These are phyloP conservation scores for Danionella cerebrum DNA, from an alignment of 2,113 vertebrate species.

Conservation along the genomic window DNA sequence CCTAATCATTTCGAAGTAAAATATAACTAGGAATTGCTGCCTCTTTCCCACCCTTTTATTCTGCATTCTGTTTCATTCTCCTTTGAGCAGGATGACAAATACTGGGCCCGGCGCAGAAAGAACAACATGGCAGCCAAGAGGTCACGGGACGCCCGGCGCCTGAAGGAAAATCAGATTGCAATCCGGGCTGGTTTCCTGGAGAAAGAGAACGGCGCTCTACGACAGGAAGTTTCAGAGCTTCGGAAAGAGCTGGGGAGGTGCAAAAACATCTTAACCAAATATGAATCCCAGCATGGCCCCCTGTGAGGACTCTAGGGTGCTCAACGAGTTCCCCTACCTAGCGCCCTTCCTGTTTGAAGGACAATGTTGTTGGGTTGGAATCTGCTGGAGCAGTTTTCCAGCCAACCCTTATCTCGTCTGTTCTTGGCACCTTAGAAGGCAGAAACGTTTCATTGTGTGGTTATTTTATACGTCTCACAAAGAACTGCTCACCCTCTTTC, in stretches of 20 bases:
- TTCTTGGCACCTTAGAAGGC: slow-evolving; percentile 34
- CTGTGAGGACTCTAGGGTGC: slow-evolving; percentile 55
- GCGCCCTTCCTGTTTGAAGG: slow-evolving; percentile 16
- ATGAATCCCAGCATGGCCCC: slow-evolving; percentile 73
- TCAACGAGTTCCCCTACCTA: neutral
- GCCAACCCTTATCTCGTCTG: slow-evolving; percentile 18
- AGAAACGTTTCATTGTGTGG: slow-evolving; percentile 3
- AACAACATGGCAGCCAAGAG: slow-evolving; percentile 90
- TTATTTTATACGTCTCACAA: neutral
- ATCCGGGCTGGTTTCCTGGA: slow-evolving; percentile 84
- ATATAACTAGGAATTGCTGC: neutral
- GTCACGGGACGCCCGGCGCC: slow-evolving; percentile 78
- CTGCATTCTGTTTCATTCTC: too few relatives aligned
- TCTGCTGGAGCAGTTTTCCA: neutral
- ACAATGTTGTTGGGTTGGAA: slow-evolving; percentile 3
- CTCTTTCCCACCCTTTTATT: neutral
- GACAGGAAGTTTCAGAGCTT: slow-evolving; percentile 80
- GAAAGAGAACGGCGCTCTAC: slow-evolving; percentile 83
- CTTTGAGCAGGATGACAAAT: slow-evolving; percentile 85
- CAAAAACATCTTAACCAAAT: slow-evolving; percentile 81
- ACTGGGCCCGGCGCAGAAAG: slow-evolving; percentile 86
- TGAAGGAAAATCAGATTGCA: slow-evolving; percentile 90
- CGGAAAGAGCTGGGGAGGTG: slow-evolving; percentile 82
- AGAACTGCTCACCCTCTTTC: slow-evolving; percentile 13
- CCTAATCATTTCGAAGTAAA: neutral